These are phyloP conservation scores for Lepus townsendii DNA, from an alignment of 2,797 vertebrate species.

Conservation along the genomic window DNA sequence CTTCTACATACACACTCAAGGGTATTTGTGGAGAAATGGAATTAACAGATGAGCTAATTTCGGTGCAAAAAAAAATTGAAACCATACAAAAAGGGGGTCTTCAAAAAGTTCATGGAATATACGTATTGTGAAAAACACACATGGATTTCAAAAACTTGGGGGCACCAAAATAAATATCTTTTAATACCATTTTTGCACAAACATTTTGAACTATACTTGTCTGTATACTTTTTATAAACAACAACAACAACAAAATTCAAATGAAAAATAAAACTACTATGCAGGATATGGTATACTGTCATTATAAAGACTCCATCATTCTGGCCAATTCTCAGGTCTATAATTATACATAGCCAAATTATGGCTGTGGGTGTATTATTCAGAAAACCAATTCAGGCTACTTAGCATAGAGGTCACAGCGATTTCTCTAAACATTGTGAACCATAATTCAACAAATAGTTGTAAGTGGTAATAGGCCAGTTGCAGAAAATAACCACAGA, in stretches of 20 bases:
- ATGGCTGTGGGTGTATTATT: neutral
- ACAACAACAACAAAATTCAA: neutral
- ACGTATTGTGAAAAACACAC: too few relatives aligned
- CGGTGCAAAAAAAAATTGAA: too few relatives aligned
- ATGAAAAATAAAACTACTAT: neutral
- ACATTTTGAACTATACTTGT: too few relatives aligned
- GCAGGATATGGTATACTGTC: neutral
- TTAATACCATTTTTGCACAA: too few relatives aligned
- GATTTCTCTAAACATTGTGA: conserved; percentile 36
- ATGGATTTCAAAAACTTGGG: too few relatives aligned
- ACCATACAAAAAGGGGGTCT: too few relatives aligned
- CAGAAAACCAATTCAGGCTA: neutral
- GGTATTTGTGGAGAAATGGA: too few relatives aligned
- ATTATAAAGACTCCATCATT: neutral
- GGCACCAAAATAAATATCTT: too few relatives aligned
- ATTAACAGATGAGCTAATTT: too few relatives aligned
- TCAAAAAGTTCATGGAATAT: too few relatives aligned
- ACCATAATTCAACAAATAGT: neutral
- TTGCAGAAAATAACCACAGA: neutral
- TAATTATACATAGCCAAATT: neutral
- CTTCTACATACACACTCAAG: neutral
- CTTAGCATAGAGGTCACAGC: neutral
- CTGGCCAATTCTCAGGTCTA: conserved; percentile 37
- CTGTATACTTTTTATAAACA: neutral
- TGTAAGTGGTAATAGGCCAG: neutral